These are phyloP conservation scores for Belonocnema kinseyi DNA, from an alignment of 1,140 invertebrate species.

Conservation along the genomic window DNA sequence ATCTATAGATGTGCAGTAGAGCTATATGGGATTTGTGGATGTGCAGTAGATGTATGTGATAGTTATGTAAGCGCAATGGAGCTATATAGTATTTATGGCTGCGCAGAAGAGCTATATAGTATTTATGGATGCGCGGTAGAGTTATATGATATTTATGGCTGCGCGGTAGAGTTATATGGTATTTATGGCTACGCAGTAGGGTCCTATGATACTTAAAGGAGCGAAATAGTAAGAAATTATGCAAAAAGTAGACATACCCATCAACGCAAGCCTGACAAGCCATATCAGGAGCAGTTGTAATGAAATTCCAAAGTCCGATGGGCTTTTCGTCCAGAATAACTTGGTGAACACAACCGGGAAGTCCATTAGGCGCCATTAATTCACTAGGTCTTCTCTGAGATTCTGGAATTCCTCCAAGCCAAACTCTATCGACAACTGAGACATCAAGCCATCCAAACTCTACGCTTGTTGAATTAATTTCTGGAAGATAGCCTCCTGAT, in stretches of 20 bases:
- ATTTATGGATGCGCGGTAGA: no score
- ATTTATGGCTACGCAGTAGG: no score
- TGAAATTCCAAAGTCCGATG: slow-evolving; percentile 93
- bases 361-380: slow-evolving; percentile 73
- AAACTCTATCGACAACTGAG: slow-evolving; percentile 74
- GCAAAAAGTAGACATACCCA: slow-evolving; percentile 75
- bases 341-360: slow-evolving; percentile 87
- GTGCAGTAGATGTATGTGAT: no score
- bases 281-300: slow-evolving; percentile 77
- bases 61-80: no score
- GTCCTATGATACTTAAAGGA: no score
- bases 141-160: no score
- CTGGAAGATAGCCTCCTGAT: slow-evolving; percentile 59
- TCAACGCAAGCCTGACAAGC: slow-evolving; percentile 86
- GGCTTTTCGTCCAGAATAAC: slow-evolving; percentile 85
- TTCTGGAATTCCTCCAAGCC: slow-evolving; percentile 77
- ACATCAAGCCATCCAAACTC: slow-evolving; percentile 77
- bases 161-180: no score
- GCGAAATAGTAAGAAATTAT: neutral
- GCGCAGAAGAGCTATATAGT: no score
- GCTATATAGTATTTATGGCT: no score
- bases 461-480: slow-evolving; percentile 71
- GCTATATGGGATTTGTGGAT: no score
- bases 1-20: no score
- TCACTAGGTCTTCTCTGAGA: slow-evolving; percentile 73